These are phyloP conservation scores for Acanthopagrus latus DNA, from an alignment of 2,797 vertebrate genomes.

Conservation along the genomic window DNA sequence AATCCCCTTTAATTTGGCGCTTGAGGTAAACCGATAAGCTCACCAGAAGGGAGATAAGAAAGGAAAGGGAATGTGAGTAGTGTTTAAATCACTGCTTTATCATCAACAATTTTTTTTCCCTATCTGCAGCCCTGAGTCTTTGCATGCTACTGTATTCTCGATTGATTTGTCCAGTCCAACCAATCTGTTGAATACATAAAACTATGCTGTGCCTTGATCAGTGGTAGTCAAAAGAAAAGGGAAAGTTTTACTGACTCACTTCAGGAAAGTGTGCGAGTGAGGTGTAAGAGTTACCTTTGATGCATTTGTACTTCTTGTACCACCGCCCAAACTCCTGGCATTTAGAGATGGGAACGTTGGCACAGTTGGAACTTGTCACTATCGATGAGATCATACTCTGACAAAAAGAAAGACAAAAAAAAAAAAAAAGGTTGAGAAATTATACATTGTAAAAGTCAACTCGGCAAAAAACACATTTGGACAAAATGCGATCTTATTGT, in stretches of 20 bases:
- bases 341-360: conserved; percentile 95
- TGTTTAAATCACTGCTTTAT: no score
- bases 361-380: conserved; percentile 96
- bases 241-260: neutral
- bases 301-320: conserved; percentile 97
- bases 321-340: conserved; percentile 99
- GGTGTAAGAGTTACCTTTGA: conserved; percentile 89
- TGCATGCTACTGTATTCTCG: neutral
- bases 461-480: no score
- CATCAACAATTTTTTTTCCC: no score
- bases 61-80: no score
- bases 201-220: neutral
- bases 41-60: no score
- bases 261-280: neutral
- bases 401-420: conserved; percentile 11
- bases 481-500: no score
- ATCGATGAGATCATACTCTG: conserved; percentile 98
- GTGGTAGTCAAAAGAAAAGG: neutral
- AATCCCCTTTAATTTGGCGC: no score
- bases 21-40: no score
- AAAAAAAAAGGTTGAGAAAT: conserved; percentile 12
- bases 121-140: no score
- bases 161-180: neutral
- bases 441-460: neutral
- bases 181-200: neutral